A percentile compares a stretch with the other conserved stretches of the same genome.
phyloP scores from a whole-genome alignment of 2,888 invertebrate genomes.

The Lasioglossum calceatum region DNA sequence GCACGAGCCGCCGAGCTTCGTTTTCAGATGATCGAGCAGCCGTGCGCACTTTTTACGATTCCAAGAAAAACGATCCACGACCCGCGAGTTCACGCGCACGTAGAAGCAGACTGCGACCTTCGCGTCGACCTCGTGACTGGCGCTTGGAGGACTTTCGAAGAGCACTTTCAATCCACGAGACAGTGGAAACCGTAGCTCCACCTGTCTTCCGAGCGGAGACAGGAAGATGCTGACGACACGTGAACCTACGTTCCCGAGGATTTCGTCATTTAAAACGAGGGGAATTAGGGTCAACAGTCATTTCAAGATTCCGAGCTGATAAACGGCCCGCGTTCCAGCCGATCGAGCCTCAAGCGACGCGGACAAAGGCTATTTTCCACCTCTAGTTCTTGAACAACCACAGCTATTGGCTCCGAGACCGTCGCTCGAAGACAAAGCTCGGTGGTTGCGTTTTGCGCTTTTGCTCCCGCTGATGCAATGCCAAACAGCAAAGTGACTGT shows the following conservation, averaged over 20 bases:
- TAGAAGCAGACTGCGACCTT: background rate
- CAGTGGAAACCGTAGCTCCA: background rate
- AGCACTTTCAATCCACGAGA: background rate
- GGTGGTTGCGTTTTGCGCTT: background rate
- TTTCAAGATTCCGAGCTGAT: too few species aligned
- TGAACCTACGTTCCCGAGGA: background rate
- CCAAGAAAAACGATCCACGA: background rate
- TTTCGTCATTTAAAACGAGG: background rate
- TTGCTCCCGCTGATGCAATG: background rate
- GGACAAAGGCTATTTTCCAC: background rate
- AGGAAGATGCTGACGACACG: background rate
- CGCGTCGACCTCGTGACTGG: background rate
- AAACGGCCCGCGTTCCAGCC: background rate
- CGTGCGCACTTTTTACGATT: background rate
- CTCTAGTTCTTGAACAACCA: background rate
- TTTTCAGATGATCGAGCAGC: background rate
- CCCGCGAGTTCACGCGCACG: background rate
- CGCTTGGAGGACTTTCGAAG: background rate
- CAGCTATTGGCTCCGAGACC: background rate
- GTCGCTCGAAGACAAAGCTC: background rate
- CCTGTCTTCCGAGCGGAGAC: background rate
- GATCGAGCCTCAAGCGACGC: background rate
- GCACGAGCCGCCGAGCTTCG: background rate
- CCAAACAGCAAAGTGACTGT: slow-evolving; percentile 5
- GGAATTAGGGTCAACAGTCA: background rate